These are phyloP conservation scores for Neodontobutis hainanensis DNA, from an alignment of 2,113 vertebrate genomes.

Conservation along the genomic window DNA sequence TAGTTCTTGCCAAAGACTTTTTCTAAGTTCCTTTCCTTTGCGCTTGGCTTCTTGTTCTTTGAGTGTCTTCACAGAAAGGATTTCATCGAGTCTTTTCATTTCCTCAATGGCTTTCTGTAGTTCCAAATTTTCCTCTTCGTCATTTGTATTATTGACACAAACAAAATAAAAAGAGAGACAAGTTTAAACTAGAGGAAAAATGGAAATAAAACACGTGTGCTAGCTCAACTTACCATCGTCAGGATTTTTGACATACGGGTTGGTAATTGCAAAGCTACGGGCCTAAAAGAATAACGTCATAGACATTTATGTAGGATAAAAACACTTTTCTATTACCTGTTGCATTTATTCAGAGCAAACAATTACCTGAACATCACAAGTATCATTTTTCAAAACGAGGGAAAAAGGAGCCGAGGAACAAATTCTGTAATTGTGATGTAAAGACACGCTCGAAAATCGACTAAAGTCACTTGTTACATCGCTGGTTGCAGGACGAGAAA, in stretches of 20 bases:
- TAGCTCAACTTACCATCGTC: slow-evolving; percentile 46
- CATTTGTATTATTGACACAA: slow-evolving; percentile 38
- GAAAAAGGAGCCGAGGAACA: slow-evolving; percentile 35
- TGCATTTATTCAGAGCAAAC: neutral
- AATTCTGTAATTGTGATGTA: slow-evolving; percentile 46
- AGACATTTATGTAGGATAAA: too few relatives aligned
- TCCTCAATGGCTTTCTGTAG: slow-evolving; percentile 81
- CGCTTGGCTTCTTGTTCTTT: slow-evolving; percentile 83
- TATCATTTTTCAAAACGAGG: slow-evolving; percentile 79
- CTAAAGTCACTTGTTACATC: slow-evolving; percentile 59
- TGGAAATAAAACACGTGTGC: too few relatives aligned
- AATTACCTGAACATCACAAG: slow-evolving; percentile 75
- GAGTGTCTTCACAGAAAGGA: slow-evolving; percentile 74
- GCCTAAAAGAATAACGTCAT: slow-evolving; percentile 6
- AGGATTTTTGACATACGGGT: slow-evolving; percentile 3
- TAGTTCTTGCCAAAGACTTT: slow-evolving; percentile 84
- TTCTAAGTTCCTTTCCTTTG: slow-evolving; percentile 81
- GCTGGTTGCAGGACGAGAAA: slow-evolving; percentile 79
- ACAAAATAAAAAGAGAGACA: slow-evolving; percentile 20
- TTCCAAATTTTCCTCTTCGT: slow-evolving; percentile 63
- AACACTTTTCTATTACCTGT: too few relatives aligned
- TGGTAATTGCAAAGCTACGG: neutral
- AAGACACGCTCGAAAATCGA: slow-evolving; percentile 66
- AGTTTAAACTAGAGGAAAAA: neutral
- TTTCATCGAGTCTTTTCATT: slow-evolving; percentile 85